These are phyloP conservation scores for Protobothrops flavoviridis DNA, from an alignment of 2,113 vertebrate genomes.

Conservation along the genomic window DNA sequence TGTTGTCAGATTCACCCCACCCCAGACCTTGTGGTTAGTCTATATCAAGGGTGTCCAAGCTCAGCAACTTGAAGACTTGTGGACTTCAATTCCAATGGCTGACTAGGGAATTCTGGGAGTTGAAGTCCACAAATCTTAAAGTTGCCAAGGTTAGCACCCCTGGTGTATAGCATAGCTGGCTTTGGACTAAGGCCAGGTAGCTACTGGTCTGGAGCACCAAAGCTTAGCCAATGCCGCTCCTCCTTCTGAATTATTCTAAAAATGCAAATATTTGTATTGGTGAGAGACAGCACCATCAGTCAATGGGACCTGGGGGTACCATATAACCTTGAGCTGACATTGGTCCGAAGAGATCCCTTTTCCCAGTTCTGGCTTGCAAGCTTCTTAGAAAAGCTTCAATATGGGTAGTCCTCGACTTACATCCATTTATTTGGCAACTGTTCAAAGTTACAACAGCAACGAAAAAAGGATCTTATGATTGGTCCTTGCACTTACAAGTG, in stretches of 20 bases:
- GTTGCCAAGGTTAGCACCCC: too few relatives aligned
- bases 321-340: neutral
- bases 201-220: neutral
- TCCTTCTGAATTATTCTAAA: neutral
- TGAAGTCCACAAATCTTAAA: too few relatives aligned
- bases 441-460: too few relatives aligned
- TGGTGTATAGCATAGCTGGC: neutral
- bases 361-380: neutral
- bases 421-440: too few relatives aligned
- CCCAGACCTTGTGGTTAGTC: neutral
- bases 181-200: neutral
- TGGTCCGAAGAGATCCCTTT: neutral
- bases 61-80: too few relatives aligned
- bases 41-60: neutral
- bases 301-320: neutral
- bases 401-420: too few relatives aligned
- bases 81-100: too few relatives aligned
- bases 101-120: too few relatives aligned
- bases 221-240: neutral
- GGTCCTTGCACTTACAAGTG: too few relatives aligned
- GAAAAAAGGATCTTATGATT: too few relatives aligned
- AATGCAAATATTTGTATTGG: neutral
- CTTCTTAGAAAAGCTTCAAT: too few relatives aligned
- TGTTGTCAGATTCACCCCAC: neutral
- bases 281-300: neutral